Conservation (phyloP, 2,113 vertebrate species). For the Lipophrys pholis region DNA sequence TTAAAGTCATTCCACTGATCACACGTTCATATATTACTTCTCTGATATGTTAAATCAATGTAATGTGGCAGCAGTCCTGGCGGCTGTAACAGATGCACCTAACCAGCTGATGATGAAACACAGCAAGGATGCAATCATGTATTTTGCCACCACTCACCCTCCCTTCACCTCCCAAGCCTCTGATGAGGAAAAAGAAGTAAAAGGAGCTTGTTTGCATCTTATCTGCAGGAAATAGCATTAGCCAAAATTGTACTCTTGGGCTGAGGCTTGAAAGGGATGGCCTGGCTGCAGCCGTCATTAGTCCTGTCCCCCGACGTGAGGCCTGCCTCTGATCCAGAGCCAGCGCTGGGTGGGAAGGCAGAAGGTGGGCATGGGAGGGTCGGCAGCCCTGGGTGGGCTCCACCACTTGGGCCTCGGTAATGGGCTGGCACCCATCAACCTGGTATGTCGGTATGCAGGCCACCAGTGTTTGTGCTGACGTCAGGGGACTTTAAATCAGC, state of each 20-base stretch:
- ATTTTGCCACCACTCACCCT: constrained; percentile 24
- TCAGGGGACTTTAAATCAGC: constrained; percentile 65
- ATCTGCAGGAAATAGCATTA: constrained; percentile 86
- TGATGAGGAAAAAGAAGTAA: constrained; percentile 66
- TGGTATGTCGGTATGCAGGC: constrained; percentile 82
- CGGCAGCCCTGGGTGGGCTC: constrained; percentile 81
- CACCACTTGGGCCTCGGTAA: constrained; percentile 66
- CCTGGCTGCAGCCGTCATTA: constrained; percentile 75
- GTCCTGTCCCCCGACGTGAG: constrained; percentile 75
- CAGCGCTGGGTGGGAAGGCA: constrained; percentile 74
- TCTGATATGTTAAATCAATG: constrained; percentile 14
- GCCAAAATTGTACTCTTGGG: constrained; percentile 82
- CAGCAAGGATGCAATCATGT: constrained; percentile 12
- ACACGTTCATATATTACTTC: background rate
- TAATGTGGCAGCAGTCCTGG: background rate
- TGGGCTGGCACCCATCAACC: constrained; percentile 78
- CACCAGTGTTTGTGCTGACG: constrained; percentile 50
- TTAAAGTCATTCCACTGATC: constrained; percentile 31
- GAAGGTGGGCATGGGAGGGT: constrained; percentile 77
- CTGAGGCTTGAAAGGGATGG: constrained; percentile 81
- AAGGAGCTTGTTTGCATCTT: constrained; percentile 78
- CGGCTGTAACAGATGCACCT: background rate
- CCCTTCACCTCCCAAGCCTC: constrained; percentile 52
- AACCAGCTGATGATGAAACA: constrained; percentile 52
- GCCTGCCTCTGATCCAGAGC: constrained; percentile 80